Conservation (phyloP, 2,797 vertebrate genomes). For the Glossophaga mutica region DNA sequence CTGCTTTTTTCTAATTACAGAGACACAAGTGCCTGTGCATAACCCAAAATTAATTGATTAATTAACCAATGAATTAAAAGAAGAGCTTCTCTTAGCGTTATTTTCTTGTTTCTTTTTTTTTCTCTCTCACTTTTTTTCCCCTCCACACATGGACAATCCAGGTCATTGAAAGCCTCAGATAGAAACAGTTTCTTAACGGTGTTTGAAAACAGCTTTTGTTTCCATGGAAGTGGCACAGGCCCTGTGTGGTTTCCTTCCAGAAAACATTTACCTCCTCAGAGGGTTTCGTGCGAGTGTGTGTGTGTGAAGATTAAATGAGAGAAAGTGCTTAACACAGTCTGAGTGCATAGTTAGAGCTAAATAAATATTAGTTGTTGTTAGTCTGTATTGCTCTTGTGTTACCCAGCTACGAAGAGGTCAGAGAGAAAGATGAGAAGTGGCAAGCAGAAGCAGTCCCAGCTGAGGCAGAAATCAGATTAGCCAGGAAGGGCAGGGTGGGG, state of each 20-base stretch:
- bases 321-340: constrained; percentile 43
- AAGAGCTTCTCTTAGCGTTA: constrained; percentile 51
- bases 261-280: constrained; percentile 74
- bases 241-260: constrained; percentile 73
- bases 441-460: fast-evolving
- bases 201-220: constrained; percentile 87
- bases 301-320: constrained; percentile 46
- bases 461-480: not conserved
- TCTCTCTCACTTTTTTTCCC: not conserved
- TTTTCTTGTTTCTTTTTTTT: not conserved
- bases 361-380: constrained; percentile 51
- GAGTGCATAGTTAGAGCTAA: constrained; percentile 48
- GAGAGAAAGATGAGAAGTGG: not conserved
- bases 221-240: constrained; percentile 77
- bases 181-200: constrained; percentile 78
- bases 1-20: constrained; percentile 53
- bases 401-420: not conserved
- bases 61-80: constrained; percentile 67
- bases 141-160: constrained; percentile 71
- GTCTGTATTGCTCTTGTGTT: not conserved
- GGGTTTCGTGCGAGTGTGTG: constrained; percentile 1
- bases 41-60: constrained; percentile 72
- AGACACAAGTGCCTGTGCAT: constrained; percentile 66
- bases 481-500: not conserved
- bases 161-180: constrained; percentile 81